Conservation (phyloP, 2,113 vertebrate genomes). For the Gymnogyps californianus region DNA sequence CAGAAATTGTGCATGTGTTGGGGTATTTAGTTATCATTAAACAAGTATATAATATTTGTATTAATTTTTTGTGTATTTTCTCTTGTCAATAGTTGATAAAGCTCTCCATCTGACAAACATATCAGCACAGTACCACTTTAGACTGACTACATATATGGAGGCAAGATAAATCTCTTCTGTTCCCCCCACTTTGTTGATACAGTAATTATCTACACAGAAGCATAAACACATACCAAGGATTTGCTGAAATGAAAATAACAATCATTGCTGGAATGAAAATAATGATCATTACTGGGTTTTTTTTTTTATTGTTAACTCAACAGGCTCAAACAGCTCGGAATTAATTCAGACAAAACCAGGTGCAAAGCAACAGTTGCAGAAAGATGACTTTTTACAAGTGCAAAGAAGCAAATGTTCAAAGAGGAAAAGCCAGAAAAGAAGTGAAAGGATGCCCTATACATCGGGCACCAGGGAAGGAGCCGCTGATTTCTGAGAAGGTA, state of each 20-base stretch:
- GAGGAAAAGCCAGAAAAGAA: neutral
- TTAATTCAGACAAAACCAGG: neutral
- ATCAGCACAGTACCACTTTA: neutral
- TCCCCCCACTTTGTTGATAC: neutral
- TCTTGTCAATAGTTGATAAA: neutral
- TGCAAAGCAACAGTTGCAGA: neutral
- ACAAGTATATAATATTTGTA: neutral
- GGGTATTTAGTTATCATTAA: neutral
- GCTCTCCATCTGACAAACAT: neutral
- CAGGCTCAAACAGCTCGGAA: neutral
- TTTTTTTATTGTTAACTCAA: neutral
- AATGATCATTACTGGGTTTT: neutral
- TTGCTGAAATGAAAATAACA: neutral
- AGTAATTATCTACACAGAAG: neutral
- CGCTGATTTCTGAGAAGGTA: neutral
- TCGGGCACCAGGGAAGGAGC: neutral
- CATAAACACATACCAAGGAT: neutral
- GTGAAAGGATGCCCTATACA: neutral
- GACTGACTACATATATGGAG: neutral
- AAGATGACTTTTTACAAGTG: neutral
- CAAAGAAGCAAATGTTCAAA: neutral
- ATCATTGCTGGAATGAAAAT: neutral
- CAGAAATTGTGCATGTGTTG: neutral
- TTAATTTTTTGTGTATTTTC: neutral
- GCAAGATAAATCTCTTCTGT: neutral